Evolutionary conservation across 1,140 invertebrate genomes (phyloP).

Genomic region (Orussus abietinus): DNA sequence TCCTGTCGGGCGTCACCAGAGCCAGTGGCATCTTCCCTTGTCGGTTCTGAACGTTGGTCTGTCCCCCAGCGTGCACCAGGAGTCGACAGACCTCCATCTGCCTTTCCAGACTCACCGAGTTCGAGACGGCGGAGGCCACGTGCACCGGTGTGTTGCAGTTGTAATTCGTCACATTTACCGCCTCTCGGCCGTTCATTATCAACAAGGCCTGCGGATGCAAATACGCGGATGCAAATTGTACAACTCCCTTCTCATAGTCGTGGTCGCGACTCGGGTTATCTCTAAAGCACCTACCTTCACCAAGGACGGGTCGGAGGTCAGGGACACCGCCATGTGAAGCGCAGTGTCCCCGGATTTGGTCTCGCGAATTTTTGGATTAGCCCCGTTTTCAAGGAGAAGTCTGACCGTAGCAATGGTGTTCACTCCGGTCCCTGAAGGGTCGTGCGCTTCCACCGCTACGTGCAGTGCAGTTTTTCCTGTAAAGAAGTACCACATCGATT

Average conservation of each 20-base stretch:
- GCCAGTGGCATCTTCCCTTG: constrained; percentile 29
- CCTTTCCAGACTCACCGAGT: constrained; percentile 19
- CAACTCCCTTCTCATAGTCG: no score
- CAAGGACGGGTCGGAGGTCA: constrained; percentile 29
- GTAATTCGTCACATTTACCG: constrained; percentile 31
- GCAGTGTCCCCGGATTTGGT: constrained; percentile 32
- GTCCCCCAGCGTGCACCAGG: constrained; percentile 26
- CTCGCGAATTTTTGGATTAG: constrained; percentile 28
- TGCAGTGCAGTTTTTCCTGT: constrained; percentile 39
- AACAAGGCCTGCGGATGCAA: constrained; percentile 32
- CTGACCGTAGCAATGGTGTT: constrained; percentile 22
- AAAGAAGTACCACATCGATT: constrained; percentile 5
- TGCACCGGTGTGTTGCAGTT: constrained; percentile 35
- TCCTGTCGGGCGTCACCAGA: constrained; percentile 23
- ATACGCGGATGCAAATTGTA: no score
- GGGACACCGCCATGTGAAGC: constrained; percentile 32
- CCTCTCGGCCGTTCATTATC: constrained; percentile 11
- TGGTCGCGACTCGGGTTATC: no score
- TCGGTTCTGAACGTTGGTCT: constrained; percentile 24
- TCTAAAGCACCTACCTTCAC: constrained; percentile 32
- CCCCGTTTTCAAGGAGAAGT: constrained; percentile 34
- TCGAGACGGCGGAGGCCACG: constrained; percentile 21
- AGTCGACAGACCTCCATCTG: constrained; percentile 28
- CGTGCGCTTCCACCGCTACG: constrained; percentile 32
- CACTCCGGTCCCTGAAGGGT: constrained; percentile 11